Conservation (phyloP, 1,140 invertebrate species). For the Paracyclopina nana region DNA sequence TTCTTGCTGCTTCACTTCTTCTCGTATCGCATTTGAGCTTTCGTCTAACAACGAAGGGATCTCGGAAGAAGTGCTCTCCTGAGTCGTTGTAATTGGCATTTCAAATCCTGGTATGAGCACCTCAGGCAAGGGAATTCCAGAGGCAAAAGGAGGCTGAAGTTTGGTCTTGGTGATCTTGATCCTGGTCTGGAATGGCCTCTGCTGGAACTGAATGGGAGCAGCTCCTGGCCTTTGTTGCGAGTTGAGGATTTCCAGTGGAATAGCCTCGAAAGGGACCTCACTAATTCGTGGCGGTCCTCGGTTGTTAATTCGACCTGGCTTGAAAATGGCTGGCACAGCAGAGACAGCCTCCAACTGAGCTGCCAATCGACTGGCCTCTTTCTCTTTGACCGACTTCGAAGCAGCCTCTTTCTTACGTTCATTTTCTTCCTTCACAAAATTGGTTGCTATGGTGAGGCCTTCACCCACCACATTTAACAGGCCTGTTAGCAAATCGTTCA, state of each 20-base stretch:
- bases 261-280: slow-evolving; percentile 42
- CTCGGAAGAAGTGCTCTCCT: slow-evolving; percentile 21
- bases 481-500: slow-evolving; percentile 7
- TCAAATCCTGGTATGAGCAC: slow-evolving; percentile 39
- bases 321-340: slow-evolving; percentile 26
- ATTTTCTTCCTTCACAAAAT: slow-evolving; percentile 11
- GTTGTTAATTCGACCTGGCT: slow-evolving; percentile 53
- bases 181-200: slow-evolving; percentile 10
- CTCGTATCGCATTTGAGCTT: too few species aligned
- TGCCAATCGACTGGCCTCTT: not conserved
- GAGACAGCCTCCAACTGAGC: not conserved
- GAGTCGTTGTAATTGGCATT: not conserved
- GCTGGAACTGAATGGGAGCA: slow-evolving; percentile 23
- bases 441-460: slow-evolving; percentile 10
- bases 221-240: slow-evolving; percentile 27
- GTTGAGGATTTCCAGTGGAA: slow-evolving; percentile 39
- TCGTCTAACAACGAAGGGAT: too few species aligned
- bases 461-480: slow-evolving; percentile 14
- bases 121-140: slow-evolving; percentile 48
- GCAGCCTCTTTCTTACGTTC: not conserved
- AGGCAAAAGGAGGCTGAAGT: slow-evolving; percentile 41
- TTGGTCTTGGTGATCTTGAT: slow-evolving; percentile 11
- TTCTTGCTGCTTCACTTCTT: too few species aligned
- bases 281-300: slow-evolving; percentile 59
- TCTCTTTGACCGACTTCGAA: not conserved